Evolutionary conservation across 1,140 invertebrate species (phyloP), one percentile per base, ranked within the genome.

Genomic region (Penaeus vannamei): DNA sequence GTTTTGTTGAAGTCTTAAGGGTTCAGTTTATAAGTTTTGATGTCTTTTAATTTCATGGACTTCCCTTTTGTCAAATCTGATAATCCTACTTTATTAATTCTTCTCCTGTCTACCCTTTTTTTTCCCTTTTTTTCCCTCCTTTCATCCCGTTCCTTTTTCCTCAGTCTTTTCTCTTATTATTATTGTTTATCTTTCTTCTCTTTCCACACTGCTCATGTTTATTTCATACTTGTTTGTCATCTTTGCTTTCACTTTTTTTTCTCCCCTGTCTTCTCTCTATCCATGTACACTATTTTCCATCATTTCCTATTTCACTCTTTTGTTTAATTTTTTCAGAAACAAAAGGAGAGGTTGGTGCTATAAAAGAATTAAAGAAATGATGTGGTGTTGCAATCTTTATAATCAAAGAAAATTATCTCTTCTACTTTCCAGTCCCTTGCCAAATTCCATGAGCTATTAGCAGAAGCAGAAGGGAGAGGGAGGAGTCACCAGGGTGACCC

Each of bases 391-490:
- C 42, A 86, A n/a, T 84, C 32, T n/a, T 85, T 60, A 53, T 80
- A 66, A n/a, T 80, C 83, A 79, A 61, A 53, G 22, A 82, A 80
- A 72, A 72, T 72, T 20, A 80, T 83, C 22, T 92, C 20, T 64
- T 79, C 46, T 29, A 85, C 23, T 89, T 88, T 87, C 20, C 90
- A 91, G 90, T 86, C 84, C 10, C 84, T 92, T 60, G 90, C 89
- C 36, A 91, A 90, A 84, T 91, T 90, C 80, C 69, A 92, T 80
- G 87, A 92, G 64, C 82, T 92, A 26, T 83, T 92, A 32, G 91
- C 89, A 36, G 92, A 94, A 92, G 94, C 94, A n/a, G 94, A 95
- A 92, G 92, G 87, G 12, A 87, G 82, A 90, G 92, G 79, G 69
- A 86, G 85, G 61, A 89, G 66, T 29, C 87, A 61, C 10, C 23